Conservation (phyloP, 2,113 vertebrate genomes). For the Danionella cerebrum region DNA sequence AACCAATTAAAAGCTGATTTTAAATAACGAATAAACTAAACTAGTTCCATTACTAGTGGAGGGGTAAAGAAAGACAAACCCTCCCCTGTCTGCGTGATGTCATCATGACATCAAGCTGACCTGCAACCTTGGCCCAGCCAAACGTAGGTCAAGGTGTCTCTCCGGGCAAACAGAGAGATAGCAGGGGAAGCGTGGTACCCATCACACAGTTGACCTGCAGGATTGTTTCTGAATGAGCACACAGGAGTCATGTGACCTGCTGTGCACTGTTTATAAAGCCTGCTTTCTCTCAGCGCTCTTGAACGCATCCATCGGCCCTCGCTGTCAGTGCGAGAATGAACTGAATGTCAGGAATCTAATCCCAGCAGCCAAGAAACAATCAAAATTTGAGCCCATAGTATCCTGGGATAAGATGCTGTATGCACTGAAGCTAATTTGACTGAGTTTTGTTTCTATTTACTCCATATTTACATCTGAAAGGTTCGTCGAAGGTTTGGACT, state of each 20-base stretch:
- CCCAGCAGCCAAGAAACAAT: too few relatives aligned
- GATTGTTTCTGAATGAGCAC: too few relatives aligned
- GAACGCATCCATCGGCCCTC: neutral
- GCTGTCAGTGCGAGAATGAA: neutral
- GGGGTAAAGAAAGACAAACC: too few relatives aligned
- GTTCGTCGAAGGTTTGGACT: too few relatives aligned
- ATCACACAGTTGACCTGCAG: too few relatives aligned
- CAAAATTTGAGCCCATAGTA: neutral
- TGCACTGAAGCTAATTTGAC: too few relatives aligned
- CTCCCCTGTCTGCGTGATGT: neutral
- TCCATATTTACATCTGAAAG: too few relatives aligned
- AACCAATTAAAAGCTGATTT: too few relatives aligned
- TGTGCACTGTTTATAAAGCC: slow-evolving; percentile 27
- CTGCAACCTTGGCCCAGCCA: neutral
- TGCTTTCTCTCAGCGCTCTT: slow-evolving; percentile 15
- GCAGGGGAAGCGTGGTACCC: too few relatives aligned
- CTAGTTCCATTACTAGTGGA: too few relatives aligned
- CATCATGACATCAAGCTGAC: neutral
- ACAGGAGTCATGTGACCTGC: neutral
- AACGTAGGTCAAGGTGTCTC: neutral
- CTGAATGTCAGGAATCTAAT: neutral
- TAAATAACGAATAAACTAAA: too few relatives aligned
- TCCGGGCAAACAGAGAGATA: neutral
- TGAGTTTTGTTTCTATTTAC: too few relatives aligned
- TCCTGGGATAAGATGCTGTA: neutral